Evolutionary conservation across 2,113 vertebrate species (phyloP), one percentile per base, ranked within the genome.

Genomic region (Pagrus major): DNA sequence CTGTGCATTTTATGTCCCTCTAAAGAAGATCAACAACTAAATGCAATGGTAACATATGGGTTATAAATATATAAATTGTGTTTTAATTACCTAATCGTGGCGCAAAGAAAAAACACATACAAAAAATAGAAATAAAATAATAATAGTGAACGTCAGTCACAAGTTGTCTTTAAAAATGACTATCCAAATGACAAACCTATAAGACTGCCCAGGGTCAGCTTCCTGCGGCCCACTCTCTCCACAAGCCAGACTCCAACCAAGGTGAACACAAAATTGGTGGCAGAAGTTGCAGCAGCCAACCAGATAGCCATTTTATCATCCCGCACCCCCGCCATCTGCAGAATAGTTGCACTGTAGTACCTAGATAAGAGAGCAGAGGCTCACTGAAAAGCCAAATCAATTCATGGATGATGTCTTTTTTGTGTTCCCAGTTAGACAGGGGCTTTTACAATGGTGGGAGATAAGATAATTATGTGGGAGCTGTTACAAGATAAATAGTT

Each of bases 291-390:
- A 0, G 97, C 95, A 4, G 98, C 93, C 86, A 99, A 93, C 98
- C 98, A 99, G 90, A 99, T 99, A 0, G 98, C 98, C 33, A 95
- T 94, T 70, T 93, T 96, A 42, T 97, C 97, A 0, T 99, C 95
- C 80, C 96, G 95, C 44, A 99, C 97, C 18, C 98, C 98, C 0
- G 97, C 96, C 98, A 99, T 99, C 94, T 99, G 98, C 89, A 99
- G 94, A 81, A 99, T 99, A 80, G 98, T 99, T 20, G 98, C 98
- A 41, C 98, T 99, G 93, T 99, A 99, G 90, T 99, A 99, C 98
- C 98, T 99, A 71, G 0, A 74, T 1, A 51, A 5, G 35, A 15
- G 7, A 1, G 3, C 4, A 9, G 41, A 56, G 25, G 31, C 23
- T 41, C 11, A 67, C 5, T 37, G 31, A 18, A 11, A 37, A 54